Evolutionary conservation across 2,888 invertebrate species (phyloP), one percentile per base, ranked within the genome.

Genomic region (Caenorhabditis afra): DNA sequence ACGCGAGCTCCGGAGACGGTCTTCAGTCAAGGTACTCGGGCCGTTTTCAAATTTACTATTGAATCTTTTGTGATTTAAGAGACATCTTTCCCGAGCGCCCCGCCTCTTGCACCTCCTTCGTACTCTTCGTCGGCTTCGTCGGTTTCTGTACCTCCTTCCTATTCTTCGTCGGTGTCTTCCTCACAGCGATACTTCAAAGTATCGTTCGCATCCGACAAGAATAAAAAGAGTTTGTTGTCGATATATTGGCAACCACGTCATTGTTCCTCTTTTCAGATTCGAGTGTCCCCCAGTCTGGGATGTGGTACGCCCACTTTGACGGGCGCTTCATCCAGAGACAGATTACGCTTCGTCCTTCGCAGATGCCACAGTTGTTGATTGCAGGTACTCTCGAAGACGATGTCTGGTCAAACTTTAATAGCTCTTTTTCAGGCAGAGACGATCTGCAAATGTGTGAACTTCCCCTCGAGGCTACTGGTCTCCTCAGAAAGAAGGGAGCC

Each of bases 381-480:
- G 95, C 97, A 77, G 96, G 96, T 95, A 29, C 3, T 7, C 3
- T 29, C 29, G n/a, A n/a, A n/a, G n/a, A n/a, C n/a, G n/a, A n/a
- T n/a, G n/a, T n/a, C n/a, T n/a, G n/a, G n/a, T n/a, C n/a, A n/a
- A n/a, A n/a, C n/a, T n/a, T n/a, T n/a, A n/a, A n/a, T n/a, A n/a
- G n/a, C n/a, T 8, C 20, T 1, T 45, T 16, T 91, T 16, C 82
- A 95, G 97, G 97, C 66, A 93, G 94, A 82, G 97, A 98, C 91
- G 98, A 98, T 91, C 95, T 98, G 95, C 95, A 97, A 92, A 98
- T 98, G 98, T 97, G 97, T 91, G 97, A 98, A 91, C 92, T 97
- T 87, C 96, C 95, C 88, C 92, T 98, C 81, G 96, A 96, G 87
- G 97, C 97, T 92, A 98, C 98, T 11, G 97, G 97, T 5, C 92